These are phyloP conservation scores for Prolemur simus DNA, from an alignment of 2,113 vertebrate genomes.

Conservation along the genomic window DNA sequence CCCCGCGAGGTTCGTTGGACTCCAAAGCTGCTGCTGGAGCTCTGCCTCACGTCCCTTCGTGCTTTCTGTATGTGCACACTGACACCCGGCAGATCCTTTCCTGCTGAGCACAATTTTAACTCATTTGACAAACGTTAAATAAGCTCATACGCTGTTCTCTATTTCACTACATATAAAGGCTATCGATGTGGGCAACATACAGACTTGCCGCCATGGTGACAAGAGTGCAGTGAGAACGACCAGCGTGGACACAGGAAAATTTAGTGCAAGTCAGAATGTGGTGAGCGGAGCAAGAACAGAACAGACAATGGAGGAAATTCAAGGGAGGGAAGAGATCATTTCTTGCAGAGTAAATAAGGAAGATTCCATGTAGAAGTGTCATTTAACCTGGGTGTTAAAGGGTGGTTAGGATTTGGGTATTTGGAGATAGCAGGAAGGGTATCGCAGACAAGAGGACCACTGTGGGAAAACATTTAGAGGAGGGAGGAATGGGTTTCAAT, in stretches of 20 bases:
- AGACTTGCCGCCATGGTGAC: background rate
- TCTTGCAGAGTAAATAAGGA: background rate
- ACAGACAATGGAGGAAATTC: background rate
- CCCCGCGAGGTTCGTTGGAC: background rate
- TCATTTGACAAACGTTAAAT: too few relatives aligned
- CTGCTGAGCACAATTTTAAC: background rate
- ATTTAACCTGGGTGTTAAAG: background rate
- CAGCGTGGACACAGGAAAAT: rapidly evolving
- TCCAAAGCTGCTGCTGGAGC: background rate
- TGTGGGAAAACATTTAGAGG: background rate
- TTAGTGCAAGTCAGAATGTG: too few relatives aligned
- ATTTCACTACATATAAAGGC: background rate
- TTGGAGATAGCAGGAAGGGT: background rate
- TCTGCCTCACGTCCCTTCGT: rapidly evolving
- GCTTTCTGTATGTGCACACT: rapidly evolving
- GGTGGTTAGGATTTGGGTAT: background rate
- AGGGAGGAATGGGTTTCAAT: background rate
- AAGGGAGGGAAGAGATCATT: rapidly evolving
- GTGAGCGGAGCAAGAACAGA: background rate
- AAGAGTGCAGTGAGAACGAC: rapidly evolving
- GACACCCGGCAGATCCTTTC: background rate
- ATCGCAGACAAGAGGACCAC: rapidly evolving
- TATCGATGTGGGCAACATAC: rapidly evolving
- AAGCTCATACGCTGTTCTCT: background rate
- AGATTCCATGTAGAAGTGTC: rapidly evolving